Evolutionary conservation across 2,113 vertebrate species (phyloP).

Genomic region (Phodopus roborovskii): DNA sequence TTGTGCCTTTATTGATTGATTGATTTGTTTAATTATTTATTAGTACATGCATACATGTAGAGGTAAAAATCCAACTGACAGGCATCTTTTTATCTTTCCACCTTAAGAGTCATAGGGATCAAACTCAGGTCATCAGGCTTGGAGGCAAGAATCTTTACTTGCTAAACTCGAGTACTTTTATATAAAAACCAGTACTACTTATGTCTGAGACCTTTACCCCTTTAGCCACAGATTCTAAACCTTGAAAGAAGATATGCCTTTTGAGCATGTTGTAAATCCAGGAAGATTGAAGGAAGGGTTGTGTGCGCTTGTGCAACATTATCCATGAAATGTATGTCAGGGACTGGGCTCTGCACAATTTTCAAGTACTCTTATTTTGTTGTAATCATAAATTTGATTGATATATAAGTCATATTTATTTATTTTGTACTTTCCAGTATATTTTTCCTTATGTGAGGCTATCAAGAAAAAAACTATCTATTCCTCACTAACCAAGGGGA

Average conservation of each 20-base stretch:
- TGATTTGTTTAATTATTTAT: no score
- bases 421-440: neutral
- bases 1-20: no score
- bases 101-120: neutral
- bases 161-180: neutral
- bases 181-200: neutral
- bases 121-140: neutral
- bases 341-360: neutral
- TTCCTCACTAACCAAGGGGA: neutral
- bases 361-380: neutral
- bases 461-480: neutral
- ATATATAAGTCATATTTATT: conserved; percentile 27
- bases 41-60: neutral
- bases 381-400: neutral
- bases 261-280: neutral
- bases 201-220: neutral
- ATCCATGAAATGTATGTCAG: neutral
- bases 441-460: neutral
- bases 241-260: neutral
- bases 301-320: neutral
- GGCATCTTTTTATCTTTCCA: neutral
- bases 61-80: neutral
- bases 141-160: neutral
- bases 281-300: neutral
- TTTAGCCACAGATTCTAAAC: neutral